These are phyloP conservation scores for Sphenodon punctatus DNA, from an alignment of 2,797 vertebrate genomes.

Conservation along the genomic window DNA sequence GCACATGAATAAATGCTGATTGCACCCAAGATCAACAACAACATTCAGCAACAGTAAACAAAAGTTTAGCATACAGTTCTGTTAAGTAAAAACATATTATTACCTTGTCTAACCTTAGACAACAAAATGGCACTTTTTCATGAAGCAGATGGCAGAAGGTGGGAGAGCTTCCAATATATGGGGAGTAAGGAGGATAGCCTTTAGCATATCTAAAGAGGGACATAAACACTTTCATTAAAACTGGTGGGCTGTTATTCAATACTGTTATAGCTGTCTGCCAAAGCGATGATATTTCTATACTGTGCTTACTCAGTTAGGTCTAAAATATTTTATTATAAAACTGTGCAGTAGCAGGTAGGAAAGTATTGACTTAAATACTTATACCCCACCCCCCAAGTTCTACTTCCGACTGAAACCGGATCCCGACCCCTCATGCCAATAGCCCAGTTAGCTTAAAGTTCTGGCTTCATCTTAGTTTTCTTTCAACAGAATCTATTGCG, in stretches of 20 bases:
- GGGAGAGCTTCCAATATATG: conserved; percentile 84
- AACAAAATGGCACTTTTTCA: conserved; percentile 84
- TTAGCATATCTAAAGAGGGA: conserved; percentile 76
- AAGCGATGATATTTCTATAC: background rate
- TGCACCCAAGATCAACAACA: background rate
- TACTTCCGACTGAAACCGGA: too few relatives aligned
- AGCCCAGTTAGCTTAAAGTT: too few relatives aligned
- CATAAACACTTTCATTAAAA: background rate
- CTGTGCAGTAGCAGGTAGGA: too few relatives aligned
- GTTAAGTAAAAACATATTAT: background rate
- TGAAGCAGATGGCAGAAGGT: conserved; percentile 83
- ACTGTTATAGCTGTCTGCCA: too few relatives aligned
- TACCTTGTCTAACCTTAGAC: conserved; percentile 83
- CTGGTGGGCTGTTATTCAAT: background rate
- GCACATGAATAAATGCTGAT: background rate
- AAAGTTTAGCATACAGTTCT: background rate
- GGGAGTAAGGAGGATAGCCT: conserved; percentile 85
- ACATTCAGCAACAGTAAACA: background rate
- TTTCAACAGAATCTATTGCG: too few relatives aligned
- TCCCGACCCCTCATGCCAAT: too few relatives aligned
- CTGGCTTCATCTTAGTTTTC: too few relatives aligned
- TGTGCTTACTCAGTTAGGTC: too few relatives aligned
- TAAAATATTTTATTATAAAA: too few relatives aligned
- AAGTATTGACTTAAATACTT: too few relatives aligned
- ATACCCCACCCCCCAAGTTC: too few relatives aligned